Evolutionary conservation across 2,888 invertebrate species (phyloP), one percentile per base, ranked within the genome.

Genomic region (Tachina lurida): DNA sequence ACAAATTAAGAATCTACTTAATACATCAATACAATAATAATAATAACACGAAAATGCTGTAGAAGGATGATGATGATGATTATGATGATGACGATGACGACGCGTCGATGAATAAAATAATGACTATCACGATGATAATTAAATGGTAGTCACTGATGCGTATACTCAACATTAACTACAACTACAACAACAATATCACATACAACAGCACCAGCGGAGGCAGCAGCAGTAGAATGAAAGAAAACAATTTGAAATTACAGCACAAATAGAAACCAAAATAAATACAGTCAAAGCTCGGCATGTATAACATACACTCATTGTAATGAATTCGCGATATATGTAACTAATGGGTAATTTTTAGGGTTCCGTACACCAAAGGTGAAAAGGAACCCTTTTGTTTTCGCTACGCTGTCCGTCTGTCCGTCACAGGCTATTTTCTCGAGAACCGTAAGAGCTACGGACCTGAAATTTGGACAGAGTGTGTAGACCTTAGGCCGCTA

Each of bases 161-260:
- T 88, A 88, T 88, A 87, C 87, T 86, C 79, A 87, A 88, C 83
- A 85, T 87, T 71, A 63, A 79, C 81, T 68, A 79, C 68, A 77
- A 60, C 52, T 19, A 19, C 19, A 71, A 67, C 74, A 84, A 54
- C 41, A 74, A 31, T 56, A n/a, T 63, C 49, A 52, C 7, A 62
- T 39, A 67, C 62, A n/a, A 19, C 67, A 78, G 49, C 77, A 80
- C 58, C 62, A 81, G 76, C 71, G 58, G 78, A 65, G 74, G 76
- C 39, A 52, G 76, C 65, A 77, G 73, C 49, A 49, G 60, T 49
- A 17, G 39, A 74, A 60, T 58, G 19, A 75, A 39, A 58, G 49
- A 62, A 68, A 68, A 49, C 49, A 58, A 77, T 43, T 52, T 49
- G 13, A 70, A 70, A 78, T 19, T 22, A 62, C 52, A 62, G 52